Evolutionary conservation across 2,888 invertebrate genomes (phyloP), one percentile per base, ranked within the genome.

Genomic region (Enchytraeus crypticus): DNA sequence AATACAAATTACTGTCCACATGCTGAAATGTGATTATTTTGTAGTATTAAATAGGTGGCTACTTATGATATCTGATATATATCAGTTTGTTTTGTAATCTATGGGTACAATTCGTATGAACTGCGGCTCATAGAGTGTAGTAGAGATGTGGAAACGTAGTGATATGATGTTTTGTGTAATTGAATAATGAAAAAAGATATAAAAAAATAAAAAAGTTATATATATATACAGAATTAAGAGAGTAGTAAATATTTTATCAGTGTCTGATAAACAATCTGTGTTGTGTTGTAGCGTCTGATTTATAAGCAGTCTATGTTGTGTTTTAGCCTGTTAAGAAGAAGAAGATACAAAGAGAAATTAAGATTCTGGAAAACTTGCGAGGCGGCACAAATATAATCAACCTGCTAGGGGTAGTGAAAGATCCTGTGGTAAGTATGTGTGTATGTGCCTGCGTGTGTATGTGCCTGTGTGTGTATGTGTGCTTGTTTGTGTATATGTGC

Each of bases 331-430:
- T 98, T 61, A 98, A 98, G 85, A 99, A 98, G 90, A 99, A 98
- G 90, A 99, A 99, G 86, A 98, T 98, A 73, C 98, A 98, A 87
- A 86, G 98, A 81, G 98, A 98, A 85, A 99, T 98, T 77, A 98
- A 97, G 85, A 98, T 98, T 82, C 85, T 98, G 85, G 97, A 98
- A 84, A 98, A 98, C 83, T 86, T 98, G 79, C 86, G 95, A 79
- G 96, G 96, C 74, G 98, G 98, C 81, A 96, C 95, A 83, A 98
- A 98, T 84, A 93, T 98, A 79, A 98, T 98, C 79, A 90, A 92
- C 68, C 85, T 98, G 80, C 87, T 95, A 83, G 95, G 95, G 77
- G 96, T 98, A 77, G 97, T 98, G 69, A 98, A 98, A 84, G 98
- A 98, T 84, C 77, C 78, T 53, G 76, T 79, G 71, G 77, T 79